Evolutionary conservation across 2,113 vertebrate species (phyloP).

Genomic region (Cynoglossus semilaevis): DNA sequence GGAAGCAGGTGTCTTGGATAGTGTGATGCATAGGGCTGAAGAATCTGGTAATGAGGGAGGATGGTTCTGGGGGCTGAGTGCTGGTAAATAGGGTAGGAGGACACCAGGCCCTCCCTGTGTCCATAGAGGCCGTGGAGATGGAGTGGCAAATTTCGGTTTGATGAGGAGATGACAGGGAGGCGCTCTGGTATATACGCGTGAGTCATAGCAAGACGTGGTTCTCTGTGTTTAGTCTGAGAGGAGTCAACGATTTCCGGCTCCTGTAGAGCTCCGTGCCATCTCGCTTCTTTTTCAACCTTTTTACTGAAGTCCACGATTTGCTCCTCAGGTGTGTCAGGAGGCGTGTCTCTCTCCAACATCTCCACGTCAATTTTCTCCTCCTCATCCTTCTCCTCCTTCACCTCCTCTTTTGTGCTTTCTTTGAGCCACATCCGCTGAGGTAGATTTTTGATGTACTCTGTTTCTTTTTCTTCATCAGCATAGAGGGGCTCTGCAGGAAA

Average conservation of each 20-base stretch:
- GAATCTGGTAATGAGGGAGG: constrained; percentile 61
- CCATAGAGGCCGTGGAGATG: constrained; percentile 66
- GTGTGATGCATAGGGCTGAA: constrained; percentile 59
- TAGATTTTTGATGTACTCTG: constrained; percentile 51
- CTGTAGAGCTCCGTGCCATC: constrained; percentile 7
- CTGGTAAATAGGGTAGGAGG: constrained; percentile 67
- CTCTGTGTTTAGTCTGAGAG: constrained; percentile 30
- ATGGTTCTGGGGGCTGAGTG: constrained; percentile 54
- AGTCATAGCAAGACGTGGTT: constrained; percentile 26
- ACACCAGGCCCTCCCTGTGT: constrained; percentile 65
- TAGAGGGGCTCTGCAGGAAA: constrained; percentile 47
- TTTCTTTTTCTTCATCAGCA: constrained; percentile 29
- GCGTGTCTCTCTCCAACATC: constrained; percentile 69
- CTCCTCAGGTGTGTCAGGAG: constrained; percentile 71
- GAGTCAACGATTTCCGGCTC: constrained; percentile 18
- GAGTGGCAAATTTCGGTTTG: constrained; percentile 58
- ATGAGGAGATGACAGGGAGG: constrained; percentile 4
- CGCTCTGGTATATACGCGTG: constrained; percentile 4
- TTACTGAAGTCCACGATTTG: constrained; percentile 73
- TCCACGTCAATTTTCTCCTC: constrained; percentile 72
- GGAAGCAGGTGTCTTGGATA: constrained; percentile 65
- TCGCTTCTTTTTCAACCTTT: constrained; percentile 51
- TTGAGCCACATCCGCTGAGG: constrained; percentile 44
- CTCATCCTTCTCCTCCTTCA: constrained; percentile 54
- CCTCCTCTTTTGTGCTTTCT: constrained; percentile 37